These are phyloP conservation scores for Panagrolaimus sp. DNA, from an alignment of 1,140 invertebrate genomes.

Conservation along the genomic window DNA sequence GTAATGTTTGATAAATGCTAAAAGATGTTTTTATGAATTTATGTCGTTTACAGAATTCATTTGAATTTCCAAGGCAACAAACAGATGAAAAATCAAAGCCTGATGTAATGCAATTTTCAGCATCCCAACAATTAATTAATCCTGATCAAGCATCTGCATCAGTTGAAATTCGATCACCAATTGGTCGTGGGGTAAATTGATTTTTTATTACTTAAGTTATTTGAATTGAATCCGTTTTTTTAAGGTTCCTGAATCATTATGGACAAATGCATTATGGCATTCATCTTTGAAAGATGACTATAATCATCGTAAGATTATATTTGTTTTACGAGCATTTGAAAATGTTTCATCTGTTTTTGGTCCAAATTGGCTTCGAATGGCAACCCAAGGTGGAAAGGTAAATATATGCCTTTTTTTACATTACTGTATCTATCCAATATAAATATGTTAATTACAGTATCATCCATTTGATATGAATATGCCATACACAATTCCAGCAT, in stretches of 20 bases:
- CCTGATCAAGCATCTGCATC: too few relatives aligned
- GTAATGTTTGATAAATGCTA: too few relatives aligned
- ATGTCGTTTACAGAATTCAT: too few relatives aligned
- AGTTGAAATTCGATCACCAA: too few relatives aligned
- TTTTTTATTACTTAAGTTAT: too few relatives aligned
- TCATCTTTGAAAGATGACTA: not conserved
- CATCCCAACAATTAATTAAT: too few relatives aligned
- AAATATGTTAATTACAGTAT: not conserved
- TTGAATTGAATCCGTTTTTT: too few relatives aligned
- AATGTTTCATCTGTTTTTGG: not conserved
- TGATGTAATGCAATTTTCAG: too few relatives aligned
- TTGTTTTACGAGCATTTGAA: not conserved
- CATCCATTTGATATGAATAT: conserved; percentile 9
- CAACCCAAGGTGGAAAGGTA: not conserved
- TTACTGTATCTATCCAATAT: not conserved
- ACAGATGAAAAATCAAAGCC: too few relatives aligned
- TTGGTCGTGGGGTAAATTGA: too few relatives aligned
- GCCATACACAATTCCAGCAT: not conserved
- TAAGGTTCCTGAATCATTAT: not conserved
- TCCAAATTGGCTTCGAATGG: not conserved
- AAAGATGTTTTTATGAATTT: too few relatives aligned
- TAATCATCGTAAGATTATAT: not conserved
- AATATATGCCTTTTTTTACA: not conserved
- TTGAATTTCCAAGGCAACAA: too few relatives aligned
- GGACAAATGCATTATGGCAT: conserved; percentile 9